Percentiles rank a stretch among this genome's conserved stretches.
These are phyloP conservation scores for Phalanger gymnotis DNA, from an alignment of 2,797 vertebrate species.

Conservation along the genomic window DNA sequence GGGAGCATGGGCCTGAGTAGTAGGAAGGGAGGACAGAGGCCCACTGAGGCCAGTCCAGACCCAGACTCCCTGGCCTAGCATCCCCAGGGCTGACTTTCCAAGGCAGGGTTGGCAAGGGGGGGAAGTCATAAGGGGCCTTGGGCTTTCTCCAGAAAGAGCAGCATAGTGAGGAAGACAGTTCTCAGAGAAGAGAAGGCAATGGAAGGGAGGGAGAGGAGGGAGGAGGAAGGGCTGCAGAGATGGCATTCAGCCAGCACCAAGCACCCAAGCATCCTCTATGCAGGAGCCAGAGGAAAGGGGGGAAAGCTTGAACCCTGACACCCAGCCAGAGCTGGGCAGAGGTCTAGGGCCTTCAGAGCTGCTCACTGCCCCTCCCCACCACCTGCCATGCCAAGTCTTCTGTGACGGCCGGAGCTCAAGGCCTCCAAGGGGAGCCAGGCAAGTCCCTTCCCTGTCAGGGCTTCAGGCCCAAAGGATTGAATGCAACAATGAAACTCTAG, in stretches of 20 bases:
- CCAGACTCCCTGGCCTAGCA: neutral
- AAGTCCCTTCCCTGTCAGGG: neutral
- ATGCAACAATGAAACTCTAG: too few relatives aligned
- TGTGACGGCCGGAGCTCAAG: too few relatives aligned
- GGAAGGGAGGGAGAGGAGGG: too few relatives aligned
- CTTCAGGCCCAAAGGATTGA: too few relatives aligned
- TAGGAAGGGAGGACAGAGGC: neutral
- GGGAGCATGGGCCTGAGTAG: neutral
- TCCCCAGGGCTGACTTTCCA: neutral
- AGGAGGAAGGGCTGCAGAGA: neutral
- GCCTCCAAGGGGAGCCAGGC: neutral
- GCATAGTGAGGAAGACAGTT: neutral
- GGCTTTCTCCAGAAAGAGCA: neutral
- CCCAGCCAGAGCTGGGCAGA: neutral
- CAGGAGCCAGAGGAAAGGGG: neutral
- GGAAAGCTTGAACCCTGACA: neutral
- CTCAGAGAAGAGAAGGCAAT: neutral
- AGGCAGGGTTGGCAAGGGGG: neutral
- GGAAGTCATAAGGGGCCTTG: neutral
- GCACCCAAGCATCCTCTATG: neutral
- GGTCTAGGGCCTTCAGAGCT: neutral
- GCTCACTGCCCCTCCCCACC: too few relatives aligned
- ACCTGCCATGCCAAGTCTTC: too few relatives aligned
- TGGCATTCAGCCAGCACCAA: too few relatives aligned
- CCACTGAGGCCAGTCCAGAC: neutral